Evolutionary conservation across 2,113 vertebrate species (phyloP), one percentile per base, ranked within the genome.

Genomic region (Ascaphus truei): DNA sequence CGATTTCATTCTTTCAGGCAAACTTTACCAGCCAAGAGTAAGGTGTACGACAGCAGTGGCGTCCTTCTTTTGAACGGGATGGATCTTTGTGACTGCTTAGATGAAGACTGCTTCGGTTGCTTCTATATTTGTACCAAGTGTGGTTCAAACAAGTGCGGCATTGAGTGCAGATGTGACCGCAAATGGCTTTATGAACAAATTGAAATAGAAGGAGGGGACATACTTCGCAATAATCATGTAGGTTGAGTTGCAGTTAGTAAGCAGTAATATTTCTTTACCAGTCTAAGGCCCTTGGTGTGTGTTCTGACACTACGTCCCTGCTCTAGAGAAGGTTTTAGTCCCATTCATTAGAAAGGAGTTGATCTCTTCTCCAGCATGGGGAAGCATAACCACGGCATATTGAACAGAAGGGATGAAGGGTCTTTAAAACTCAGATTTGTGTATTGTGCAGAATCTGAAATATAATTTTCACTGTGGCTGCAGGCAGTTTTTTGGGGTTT

Each of bases 181-280:
- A 98, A 98, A 83, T 98, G 97, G 97, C 83, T 98, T 0, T 99
- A 99, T 31, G 96, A 98, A 73, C 96, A 98, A 75, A 94, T 99
- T 57, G 96, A 98, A 75, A 94, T 98, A 2, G 97, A 99, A 79
- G 97, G 96, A 0, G 97, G 97, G 1, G 94, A 96, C 75, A 93
- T 96, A 73, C 98, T 99, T 63, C 88, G 88, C 33, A 99, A 99
- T 63, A 98, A 97, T 75, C 95, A 91, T 1, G 89, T 80, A 22
- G 62, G 85, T 29, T 96, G 90, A 75, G 11, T 1, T 11, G 5
- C 8, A 3, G 26, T 18, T 9, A 6, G 12, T 30, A 3, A 6
- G 9, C 5, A 23, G 2, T 18, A 2, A 9, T 5, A 7, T 22
- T 6, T 23, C 23, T 18, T 45, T n/a, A 61, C 9, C 18, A 18